Evolutionary conservation across 2,797 vertebrate species (phyloP).

Genomic region (Spatula versicolor): DNA sequence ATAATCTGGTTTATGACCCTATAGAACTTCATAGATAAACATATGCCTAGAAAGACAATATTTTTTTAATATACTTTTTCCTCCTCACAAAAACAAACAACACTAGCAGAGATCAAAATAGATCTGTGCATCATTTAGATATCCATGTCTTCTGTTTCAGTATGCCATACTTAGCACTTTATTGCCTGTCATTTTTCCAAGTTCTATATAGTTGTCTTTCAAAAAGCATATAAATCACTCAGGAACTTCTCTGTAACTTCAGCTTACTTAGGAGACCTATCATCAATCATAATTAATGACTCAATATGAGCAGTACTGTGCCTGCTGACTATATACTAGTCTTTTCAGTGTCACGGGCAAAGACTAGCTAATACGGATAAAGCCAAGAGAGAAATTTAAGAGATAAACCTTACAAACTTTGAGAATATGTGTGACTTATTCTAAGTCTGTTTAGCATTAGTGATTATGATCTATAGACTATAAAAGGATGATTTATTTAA

Average conservation of each 20-base stretch:
- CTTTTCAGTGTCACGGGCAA: background rate
- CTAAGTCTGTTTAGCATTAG: background rate
- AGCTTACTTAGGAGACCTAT: background rate
- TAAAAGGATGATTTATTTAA: background rate
- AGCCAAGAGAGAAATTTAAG: background rate
- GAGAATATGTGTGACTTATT: background rate
- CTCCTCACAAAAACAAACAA: background rate
- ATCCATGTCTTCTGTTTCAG: background rate
- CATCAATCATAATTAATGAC: slow-evolving; percentile 37
- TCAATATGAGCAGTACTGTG: background rate
- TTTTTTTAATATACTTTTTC: background rate
- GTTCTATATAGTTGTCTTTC: background rate
- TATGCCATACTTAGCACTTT: background rate
- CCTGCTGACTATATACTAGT: background rate
- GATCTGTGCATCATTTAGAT: background rate
- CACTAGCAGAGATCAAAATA: background rate
- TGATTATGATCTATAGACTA: background rate
- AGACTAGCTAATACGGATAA: background rate
- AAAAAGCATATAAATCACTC: background rate
- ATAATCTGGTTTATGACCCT: background rate
- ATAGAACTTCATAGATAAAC: background rate
- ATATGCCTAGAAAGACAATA: background rate
- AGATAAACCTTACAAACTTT: background rate
- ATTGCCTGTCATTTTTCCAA: background rate
- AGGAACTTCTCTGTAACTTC: background rate